Evolutionary conservation across 2,113 vertebrate species (phyloP).

Genomic region (Danionella cerebrum): DNA sequence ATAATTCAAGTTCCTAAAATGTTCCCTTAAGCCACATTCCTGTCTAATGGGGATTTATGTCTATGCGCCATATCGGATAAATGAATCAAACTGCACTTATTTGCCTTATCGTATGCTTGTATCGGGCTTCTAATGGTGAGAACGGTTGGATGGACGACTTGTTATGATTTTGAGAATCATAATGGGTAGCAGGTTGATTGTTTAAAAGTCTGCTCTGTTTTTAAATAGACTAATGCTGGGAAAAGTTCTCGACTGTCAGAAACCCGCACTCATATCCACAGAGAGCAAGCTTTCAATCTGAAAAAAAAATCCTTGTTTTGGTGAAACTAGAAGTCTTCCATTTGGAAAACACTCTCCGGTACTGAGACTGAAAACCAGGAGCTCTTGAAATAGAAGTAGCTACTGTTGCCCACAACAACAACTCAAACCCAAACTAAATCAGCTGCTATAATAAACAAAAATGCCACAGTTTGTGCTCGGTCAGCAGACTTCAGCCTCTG

Average conservation of each 20-base stretch:
- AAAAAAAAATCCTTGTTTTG: too few species aligned
- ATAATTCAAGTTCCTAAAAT: too few species aligned
- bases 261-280: neutral
- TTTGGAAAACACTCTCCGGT: neutral
- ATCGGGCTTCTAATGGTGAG: neutral
- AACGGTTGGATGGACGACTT: neutral
- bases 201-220: neutral
- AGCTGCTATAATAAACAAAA: neutral
- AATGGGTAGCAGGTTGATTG: neutral
- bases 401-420: neutral
- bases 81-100: neutral
- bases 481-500: neutral
- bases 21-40: neutral
- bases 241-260: neutral
- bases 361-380: neutral
- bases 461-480: neutral
- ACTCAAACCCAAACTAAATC: neutral
- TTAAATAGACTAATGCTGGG: neutral
- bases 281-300: neutral
- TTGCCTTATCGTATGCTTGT: slow-evolving; percentile 14
- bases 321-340: neutral
- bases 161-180: neutral
- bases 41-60: neutral
- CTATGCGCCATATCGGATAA: neutral
- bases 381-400: neutral